Percentiles rank a stretch among this genome's conserved stretches.
Conservation (phyloP, 2,888 invertebrate genomes). For the Clanis bilineata region DNA sequence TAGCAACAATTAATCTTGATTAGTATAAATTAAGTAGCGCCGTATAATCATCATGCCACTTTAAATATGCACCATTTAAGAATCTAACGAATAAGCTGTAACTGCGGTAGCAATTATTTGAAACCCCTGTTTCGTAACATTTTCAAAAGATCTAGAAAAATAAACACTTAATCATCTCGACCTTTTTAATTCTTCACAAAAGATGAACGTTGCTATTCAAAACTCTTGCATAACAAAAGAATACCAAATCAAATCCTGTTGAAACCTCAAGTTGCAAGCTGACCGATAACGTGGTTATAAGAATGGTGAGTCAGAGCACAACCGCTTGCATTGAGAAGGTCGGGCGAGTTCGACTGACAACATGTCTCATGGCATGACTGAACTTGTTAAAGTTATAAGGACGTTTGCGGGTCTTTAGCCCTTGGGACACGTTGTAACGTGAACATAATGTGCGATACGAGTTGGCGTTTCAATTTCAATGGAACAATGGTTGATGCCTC, state of each 20-base stretch:
- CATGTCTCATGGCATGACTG: conserved; percentile 5
- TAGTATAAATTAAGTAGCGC: background rate
- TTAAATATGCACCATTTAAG: background rate
- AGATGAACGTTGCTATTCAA: too few relatives aligned
- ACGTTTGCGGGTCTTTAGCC: conserved; percentile 15
- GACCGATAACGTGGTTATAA: conserved; percentile 3
- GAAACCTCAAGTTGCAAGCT: background rate
- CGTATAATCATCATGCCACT: background rate
- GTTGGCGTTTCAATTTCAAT: conserved; percentile 9
- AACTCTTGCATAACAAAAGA: background rate
- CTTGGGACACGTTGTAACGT: conserved; percentile 14
- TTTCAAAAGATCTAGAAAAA: too few relatives aligned
- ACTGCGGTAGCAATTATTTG: too few relatives aligned
- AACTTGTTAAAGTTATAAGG: background rate
- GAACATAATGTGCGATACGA: background rate
- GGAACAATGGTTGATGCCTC: conserved; percentile 6
- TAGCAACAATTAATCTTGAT: background rate
- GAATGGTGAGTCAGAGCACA: conserved; percentile 7
- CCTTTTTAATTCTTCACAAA: too few relatives aligned
- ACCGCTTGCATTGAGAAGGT: conserved; percentile 8
- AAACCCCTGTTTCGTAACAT: too few relatives aligned
- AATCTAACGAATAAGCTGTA: background rate
- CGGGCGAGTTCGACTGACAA: background rate
- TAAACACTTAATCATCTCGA: too few relatives aligned
- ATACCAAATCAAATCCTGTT: background rate